Evolutionary conservation across 1,140 invertebrate species (phyloP), one percentile per base, ranked within the genome.

Genomic region (Ips typographus): DNA sequence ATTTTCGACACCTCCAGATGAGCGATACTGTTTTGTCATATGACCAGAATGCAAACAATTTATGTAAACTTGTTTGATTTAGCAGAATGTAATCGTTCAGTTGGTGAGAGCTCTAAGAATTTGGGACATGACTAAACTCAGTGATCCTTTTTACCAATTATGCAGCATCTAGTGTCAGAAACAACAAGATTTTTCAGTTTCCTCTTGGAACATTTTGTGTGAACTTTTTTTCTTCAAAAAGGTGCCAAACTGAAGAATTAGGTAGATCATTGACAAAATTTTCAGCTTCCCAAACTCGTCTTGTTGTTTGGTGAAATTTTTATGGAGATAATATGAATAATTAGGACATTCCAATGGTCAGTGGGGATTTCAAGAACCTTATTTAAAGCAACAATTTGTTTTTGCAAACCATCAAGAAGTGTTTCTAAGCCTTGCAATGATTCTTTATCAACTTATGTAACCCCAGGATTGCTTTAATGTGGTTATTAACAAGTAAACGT

Each of bases 261-360:
- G 22, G 22, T n/a, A n/a, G n/a, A n/a, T n/a, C n/a, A n/a, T n/a
- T n/a, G n/a, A n/a, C n/a, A n/a, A n/a, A n/a, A n/a, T n/a, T n/a
- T 39, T 36, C 40, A 7, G 57, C 65, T 65, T 77, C 71, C 75
- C 73, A 77, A 42, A 71, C 72, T 7, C 65, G 64, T 44, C 56
- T 55, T 4, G 73, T 74, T 3, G 40, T 36, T 39, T 41, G 56
- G 37, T 74, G 74, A n/a, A 76, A 70, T 72, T 73, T 77, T 38
- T 40, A 61, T 6, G 22, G 47, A 57, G 44, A 72, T 51, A 6
- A 73, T 38, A 60, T 73, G 59, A n/a, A 76, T 63, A 38, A 73
- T 7, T 65, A 71, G 62, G 37, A 44, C 36, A 44, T 52, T 37
- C 39, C 44, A 61, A 51, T 42, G 49, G 1, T 41, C 22, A 42